A percentile compares a stretch with the other conserved stretches of the same genome.
phyloP scores from a whole-genome alignment of 2,113 vertebrate species.

The Leptosomus discolor region DNA sequence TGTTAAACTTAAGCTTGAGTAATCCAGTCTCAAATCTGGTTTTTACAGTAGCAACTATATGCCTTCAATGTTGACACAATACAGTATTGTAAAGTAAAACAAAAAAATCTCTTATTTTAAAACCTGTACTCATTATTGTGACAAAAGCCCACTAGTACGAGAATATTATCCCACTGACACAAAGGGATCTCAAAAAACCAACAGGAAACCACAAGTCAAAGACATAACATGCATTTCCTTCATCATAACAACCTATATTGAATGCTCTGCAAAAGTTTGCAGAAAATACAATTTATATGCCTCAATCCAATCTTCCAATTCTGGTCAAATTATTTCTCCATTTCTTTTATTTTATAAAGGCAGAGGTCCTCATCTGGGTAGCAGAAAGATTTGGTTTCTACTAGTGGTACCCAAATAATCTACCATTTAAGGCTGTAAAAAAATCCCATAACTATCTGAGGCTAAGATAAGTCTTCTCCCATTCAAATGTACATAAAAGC shows the following conservation, averaged over 20 bases:
- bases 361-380: not conserved
- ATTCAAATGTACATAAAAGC: not conserved
- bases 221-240: not conserved
- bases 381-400: not conserved
- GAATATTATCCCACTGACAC: not conserved
- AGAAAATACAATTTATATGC: not conserved
- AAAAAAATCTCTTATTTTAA: not conserved
- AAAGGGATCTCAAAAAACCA: not conserved
- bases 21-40: not conserved
- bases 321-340: not conserved
- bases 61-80: not conserved
- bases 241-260: accelerated
- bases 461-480: not conserved
- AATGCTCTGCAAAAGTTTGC: not conserved
- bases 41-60: not conserved
- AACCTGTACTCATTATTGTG: not conserved
- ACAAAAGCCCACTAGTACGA: not conserved
- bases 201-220: not conserved
- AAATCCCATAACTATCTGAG: not conserved
- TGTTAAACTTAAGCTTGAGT: not conserved
- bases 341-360: not conserved
- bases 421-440: not conserved
- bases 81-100: not conserved
- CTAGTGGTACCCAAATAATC: not conserved
- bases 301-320: not conserved